Conservation (phyloP, 2,888 invertebrate species). For the Coleophora flavipennella region DNA sequence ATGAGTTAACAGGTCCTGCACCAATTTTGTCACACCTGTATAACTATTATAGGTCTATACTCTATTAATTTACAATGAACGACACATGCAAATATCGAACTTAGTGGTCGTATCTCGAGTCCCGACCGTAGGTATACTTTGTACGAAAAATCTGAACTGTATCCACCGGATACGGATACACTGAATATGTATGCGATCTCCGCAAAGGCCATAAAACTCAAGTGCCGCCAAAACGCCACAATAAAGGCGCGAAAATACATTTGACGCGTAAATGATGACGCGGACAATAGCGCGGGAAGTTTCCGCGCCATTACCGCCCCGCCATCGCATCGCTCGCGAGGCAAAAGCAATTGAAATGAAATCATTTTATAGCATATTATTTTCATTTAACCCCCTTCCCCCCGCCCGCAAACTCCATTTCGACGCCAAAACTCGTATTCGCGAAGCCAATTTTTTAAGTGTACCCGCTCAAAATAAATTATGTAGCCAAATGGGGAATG, state of each 20-base stretch:
- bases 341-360: slow-evolving; percentile 62
- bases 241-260: slow-evolving; percentile 48
- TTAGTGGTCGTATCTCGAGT: no score
- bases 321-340: slow-evolving; percentile 30
- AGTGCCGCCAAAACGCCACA: slow-evolving; percentile 39
- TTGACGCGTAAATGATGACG: slow-evolving; percentile 50
- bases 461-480: slow-evolving; percentile 68
- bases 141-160: no score
- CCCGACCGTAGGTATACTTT: no score
- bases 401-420: slow-evolving; percentile 55
- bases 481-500: slow-evolving; percentile 60
- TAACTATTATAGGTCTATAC: no score
- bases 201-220: slow-evolving; percentile 45
- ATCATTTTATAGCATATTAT: slow-evolving; percentile 68
- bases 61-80: no score
- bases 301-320: slow-evolving; percentile 54
- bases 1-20: no score
- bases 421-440: slow-evolving; percentile 51
- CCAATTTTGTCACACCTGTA: no score
- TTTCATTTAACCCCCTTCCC: slow-evolving; percentile 45
- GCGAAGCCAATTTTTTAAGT: slow-evolving; percentile 67
- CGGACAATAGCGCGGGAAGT: slow-evolving; percentile 50
- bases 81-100: no score
- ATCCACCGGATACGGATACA: slow-evolving; percentile 10
- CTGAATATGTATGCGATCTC: slow-evolving; percentile 51